phyloP scores from a whole-genome alignment of 2,113 vertebrate species.

The Sinosuthora webbiana region DNA sequence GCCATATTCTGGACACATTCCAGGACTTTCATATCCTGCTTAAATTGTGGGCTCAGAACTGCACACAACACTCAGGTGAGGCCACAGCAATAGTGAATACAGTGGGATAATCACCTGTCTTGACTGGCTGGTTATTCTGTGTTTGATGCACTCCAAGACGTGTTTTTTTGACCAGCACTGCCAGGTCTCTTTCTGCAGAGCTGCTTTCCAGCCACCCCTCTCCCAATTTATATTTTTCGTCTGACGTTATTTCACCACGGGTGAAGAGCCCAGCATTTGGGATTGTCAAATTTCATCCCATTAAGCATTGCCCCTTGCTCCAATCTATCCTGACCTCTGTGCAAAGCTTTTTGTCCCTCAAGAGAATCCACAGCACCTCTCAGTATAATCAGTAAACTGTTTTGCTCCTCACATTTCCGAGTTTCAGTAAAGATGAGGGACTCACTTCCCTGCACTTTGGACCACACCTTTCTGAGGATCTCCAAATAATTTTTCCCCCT shows the following conservation, averaged over 20 bases:
- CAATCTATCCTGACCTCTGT: background rate
- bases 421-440: background rate
- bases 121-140: background rate
- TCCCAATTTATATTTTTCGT: background rate
- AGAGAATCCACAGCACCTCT: background rate
- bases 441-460: background rate
- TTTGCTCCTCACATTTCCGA: background rate
- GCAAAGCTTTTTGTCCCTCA: background rate
- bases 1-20: accelerated
- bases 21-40: background rate
- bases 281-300: background rate
- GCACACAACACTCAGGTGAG: background rate
- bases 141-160: background rate
- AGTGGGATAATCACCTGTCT: background rate
- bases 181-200: background rate
- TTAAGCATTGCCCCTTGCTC: background rate
- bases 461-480: background rate
- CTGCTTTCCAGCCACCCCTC: background rate
- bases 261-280: background rate
- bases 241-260: background rate
- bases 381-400: background rate
- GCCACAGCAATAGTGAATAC: background rate
- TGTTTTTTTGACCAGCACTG: background rate
- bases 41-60: background rate
- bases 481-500: background rate